phyloP scores from a whole-genome alignment of 2,888 invertebrate genomes.

The Patella ulyssiponensis region DNA sequence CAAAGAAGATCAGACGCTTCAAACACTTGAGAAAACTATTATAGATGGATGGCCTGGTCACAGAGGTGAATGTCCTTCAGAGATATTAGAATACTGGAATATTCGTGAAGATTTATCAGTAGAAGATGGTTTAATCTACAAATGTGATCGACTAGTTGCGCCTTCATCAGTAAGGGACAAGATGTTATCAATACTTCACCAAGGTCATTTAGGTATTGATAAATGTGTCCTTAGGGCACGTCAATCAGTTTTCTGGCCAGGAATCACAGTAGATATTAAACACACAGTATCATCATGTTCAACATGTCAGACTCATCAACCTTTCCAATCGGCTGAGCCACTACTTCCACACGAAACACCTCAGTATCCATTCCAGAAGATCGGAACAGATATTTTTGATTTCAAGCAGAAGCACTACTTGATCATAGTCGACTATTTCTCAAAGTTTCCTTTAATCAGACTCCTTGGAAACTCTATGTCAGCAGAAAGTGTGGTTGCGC shows the following conservation, averaged over 20 bases:
- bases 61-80: constrained; percentile 9
- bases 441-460: not conserved
- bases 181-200: no score
- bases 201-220: no score
- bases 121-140: constrained; percentile 18
- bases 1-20: constrained; percentile 1
- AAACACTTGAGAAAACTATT: no score
- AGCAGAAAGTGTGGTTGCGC: no score
- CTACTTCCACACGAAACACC: not conserved
- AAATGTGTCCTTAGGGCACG: constrained; percentile 2
- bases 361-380: not conserved
- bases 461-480: not conserved
- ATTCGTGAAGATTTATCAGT: constrained; percentile 17
- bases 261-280: constrained; percentile 9
- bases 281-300: not conserved
- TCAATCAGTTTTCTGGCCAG: constrained; percentile 11
- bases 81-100: constrained; percentile 10
- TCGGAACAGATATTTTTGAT: constrained; percentile 10
- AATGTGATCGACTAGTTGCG: not conserved
- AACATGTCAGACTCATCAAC: not conserved
- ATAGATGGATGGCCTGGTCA: constrained; percentile 11
- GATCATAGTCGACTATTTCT: constrained; percentile 7
- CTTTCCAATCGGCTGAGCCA: not conserved
- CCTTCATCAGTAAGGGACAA: constrained; percentile 1
- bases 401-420: not conserved